Evolutionary conservation across 2,888 invertebrate species (phyloP), one percentile per base, ranked within the genome.

Genomic region (Ceraclea dissimilis): DNA sequence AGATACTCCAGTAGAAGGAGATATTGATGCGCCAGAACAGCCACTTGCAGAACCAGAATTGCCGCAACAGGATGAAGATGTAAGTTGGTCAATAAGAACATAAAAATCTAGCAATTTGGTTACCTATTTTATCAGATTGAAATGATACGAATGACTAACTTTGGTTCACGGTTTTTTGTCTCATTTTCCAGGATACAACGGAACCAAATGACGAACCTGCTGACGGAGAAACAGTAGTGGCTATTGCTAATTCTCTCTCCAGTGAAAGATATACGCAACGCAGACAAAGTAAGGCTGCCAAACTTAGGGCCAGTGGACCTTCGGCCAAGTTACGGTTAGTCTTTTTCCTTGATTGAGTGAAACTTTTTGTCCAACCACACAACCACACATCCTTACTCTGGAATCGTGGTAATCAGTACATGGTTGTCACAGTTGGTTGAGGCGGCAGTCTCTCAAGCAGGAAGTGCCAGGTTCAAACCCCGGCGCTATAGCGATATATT

Each of bases 221-320:
- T 13, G 58, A 39, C 19, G 54, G 53, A 16, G 49, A 53, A 18
- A 56, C 56, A 4, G 52, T 62, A 21, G 52, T 62, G 26, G 62
- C 62, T 26, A 51, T 62, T 17, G 56, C 62, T 18, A 62, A 56
- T 26, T 47, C 62, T 8, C 54, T 62, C 1, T 60, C 62, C 16
- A 43, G 49, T 22, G 59, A 55, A 31, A 60, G 60, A 43, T 60
- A 49, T 16, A 26, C 26, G 2, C 49, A 22, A 6, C 22, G 21
- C 18, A 47, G 47, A 20, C 19, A 18, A 6, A 16, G 46, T 19
- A 46, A 20, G 16, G 10, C 46, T 2, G 46, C 46, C 46, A 46
- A 46, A 16, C 19, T 46, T 4, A 46, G 54, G 44, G 49, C 48
- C 5, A 20, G 43, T 13, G 26, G 46, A 10, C 20, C 33, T 22